Conservation (phyloP, 2,888 invertebrate species). For the Nemurella pictetii region DNA sequence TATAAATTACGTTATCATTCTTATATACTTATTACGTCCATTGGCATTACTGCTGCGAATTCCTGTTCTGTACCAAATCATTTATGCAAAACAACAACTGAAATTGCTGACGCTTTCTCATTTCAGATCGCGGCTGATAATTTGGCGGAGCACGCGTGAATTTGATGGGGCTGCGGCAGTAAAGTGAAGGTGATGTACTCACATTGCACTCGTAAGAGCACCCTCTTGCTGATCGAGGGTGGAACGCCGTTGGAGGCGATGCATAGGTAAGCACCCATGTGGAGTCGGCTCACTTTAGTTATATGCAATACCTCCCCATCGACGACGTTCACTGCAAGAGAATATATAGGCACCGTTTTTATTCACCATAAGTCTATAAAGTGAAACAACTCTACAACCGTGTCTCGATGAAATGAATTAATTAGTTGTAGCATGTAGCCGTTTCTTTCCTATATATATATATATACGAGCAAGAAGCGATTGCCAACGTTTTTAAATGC, state of each 20-base stretch:
- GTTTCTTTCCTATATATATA: too few relatives aligned
- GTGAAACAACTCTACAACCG: not conserved
- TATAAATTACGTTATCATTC: too few relatives aligned
- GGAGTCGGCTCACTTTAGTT: constrained; percentile 84
- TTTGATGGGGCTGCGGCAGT: not conserved
- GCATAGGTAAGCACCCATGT: constrained; percentile 91
- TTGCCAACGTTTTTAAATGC: not conserved
- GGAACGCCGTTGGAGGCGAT: constrained; percentile 93
- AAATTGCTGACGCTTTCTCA: not conserved
- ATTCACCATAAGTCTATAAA: not conserved
- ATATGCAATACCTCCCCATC: constrained; percentile 85
- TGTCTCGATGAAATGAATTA: not conserved
- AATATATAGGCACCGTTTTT: too few relatives aligned
- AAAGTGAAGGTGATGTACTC: constrained; percentile 56
- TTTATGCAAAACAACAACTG: not conserved
- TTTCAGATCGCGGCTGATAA: not conserved
- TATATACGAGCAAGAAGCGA: too few relatives aligned
- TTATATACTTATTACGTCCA: too few relatives aligned
- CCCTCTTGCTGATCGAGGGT: constrained; percentile 84
- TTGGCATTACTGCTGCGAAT: too few relatives aligned
- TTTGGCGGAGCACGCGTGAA: not conserved
- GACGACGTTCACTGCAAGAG: constrained; percentile 63
- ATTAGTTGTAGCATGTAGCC: not conserved
- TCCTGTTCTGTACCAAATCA: too few relatives aligned
- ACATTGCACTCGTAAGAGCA: constrained; percentile 82